Percentiles rank a stretch among this genome's conserved stretches.
phyloP scores from a whole-genome alignment of 2,888 invertebrate genomes.

The Augiades crinisus region DNA sequence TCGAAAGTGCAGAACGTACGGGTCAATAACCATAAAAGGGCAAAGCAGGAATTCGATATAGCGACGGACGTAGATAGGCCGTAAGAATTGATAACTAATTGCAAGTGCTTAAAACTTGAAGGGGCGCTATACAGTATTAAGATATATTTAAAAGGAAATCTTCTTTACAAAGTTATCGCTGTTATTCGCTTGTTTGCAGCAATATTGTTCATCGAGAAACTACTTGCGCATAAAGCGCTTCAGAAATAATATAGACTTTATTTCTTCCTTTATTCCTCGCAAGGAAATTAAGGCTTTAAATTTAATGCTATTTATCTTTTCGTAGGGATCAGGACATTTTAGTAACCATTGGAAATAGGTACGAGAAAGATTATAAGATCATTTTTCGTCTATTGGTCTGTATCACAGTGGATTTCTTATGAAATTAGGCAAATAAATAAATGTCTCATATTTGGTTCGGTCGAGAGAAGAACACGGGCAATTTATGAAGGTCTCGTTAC shows the following conservation, averaged over 20 bases:
- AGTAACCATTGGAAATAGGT: too few species aligned
- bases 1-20: too few species aligned
- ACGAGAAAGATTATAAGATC: too few species aligned
- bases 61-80: constrained; percentile 22
- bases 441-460: too few species aligned
- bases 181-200: background rate
- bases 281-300: background rate
- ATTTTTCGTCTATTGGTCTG: too few species aligned
- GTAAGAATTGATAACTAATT: constrained; percentile 1
- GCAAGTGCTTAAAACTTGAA: background rate
- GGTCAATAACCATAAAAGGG: background rate
- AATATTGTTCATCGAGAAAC: background rate
- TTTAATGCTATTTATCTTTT: too few species aligned
- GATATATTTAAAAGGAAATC: background rate
- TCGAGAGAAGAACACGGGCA: too few species aligned
- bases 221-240: background rate
- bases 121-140: background rate
- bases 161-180: background rate
- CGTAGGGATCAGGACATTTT: too few species aligned
- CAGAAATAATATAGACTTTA: background rate
- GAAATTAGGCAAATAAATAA: too few species aligned
- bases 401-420: too few species aligned
- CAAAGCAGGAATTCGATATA: background rate
- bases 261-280: background rate
- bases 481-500: too few species aligned